Evolutionary conservation across 2,888 invertebrate genomes (phyloP), one percentile per base, ranked within the genome.

Genomic region (Ormyrus nitidulus): DNA sequence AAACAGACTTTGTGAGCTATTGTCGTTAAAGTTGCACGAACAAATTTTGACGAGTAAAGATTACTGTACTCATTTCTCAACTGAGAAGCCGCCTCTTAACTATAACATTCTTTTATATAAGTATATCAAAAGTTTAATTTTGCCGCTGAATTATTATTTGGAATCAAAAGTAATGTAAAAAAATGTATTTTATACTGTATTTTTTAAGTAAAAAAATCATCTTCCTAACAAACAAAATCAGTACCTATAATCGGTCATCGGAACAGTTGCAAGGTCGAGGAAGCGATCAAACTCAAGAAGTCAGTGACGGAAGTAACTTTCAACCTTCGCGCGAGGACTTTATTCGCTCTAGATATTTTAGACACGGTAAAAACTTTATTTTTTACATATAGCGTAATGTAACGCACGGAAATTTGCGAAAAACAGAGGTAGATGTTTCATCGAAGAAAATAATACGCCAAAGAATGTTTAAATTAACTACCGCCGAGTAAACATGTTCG

Each of bases 261-360:
- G 80, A 78, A 79, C 81, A 71, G 61, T 64, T 13, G 53, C 74
- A 83, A 84, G 83, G 79, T 68, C 77, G 73, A 82, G 69, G 80
- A 83, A 81, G 79, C 78, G 76, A 83, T 74, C 53, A 19, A 10
- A 68, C 19, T 74, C 49, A 80, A 76, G 80, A 81, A 72, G 53
- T 62, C n/a, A 65, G 6, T 19, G 19, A 19, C 75, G 79, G 81
- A 81, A 76, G 61, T 19, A 66, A 71, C 68, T 75, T 56, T 71
- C 65, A 61, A 64, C 64, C 64, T 77, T 71, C 48, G 10, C 48
- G 34, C 74, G 49, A 72, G 81, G 70, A 79, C 69, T 83, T 83
- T 81, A 73, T 72, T 72, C 81, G 83, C 83, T 84, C 83, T 70
- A 81, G 81, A 83, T 83, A 80, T 81, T 49, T 76, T 72, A 72